phyloP scores from a whole-genome alignment of 1,140 invertebrate genomes.

The Drosophila parabipectinata region DNA sequence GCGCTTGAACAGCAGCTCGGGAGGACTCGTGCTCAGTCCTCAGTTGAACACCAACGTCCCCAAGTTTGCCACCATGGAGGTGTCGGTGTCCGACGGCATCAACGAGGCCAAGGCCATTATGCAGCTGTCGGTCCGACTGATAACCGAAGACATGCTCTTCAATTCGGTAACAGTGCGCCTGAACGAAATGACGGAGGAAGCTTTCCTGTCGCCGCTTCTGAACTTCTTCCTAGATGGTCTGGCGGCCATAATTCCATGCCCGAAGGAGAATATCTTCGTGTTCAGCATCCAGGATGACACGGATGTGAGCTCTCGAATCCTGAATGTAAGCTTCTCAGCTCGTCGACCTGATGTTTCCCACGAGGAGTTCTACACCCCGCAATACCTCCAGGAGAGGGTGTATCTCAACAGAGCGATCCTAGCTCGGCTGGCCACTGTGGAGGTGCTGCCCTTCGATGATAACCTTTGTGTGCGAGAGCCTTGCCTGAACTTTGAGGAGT shows the following conservation, averaged over 20 bases:
- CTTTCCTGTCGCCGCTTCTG: slow-evolving; percentile 95
- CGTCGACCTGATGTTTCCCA: slow-evolving; percentile 90
- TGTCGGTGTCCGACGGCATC: slow-evolving; percentile 95
- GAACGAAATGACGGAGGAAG: slow-evolving; percentile 96
- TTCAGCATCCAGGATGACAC: slow-evolving; percentile 97
- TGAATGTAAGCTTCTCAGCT: slow-evolving; percentile 98
- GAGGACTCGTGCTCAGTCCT: slow-evolving; percentile 94
- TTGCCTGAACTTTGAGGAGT: slow-evolving; percentile 98
- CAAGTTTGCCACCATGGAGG: slow-evolving; percentile 96
- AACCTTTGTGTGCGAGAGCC: slow-evolving; percentile 98
- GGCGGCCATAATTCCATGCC: slow-evolving; percentile 95
- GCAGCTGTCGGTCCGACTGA: slow-evolving; percentile 94
- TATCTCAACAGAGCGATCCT: slow-evolving; percentile 95
- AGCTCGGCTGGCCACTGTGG: slow-evolving; percentile 93
- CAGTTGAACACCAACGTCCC: slow-evolving; percentile 98
- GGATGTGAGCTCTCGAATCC: slow-evolving; percentile 92
- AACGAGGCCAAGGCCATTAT: slow-evolving; percentile 96
- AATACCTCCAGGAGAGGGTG: slow-evolving; percentile 96
- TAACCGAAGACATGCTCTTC: slow-evolving; percentile 97
- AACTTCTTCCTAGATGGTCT: slow-evolving; percentile 96
- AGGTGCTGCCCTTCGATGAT: slow-evolving; percentile 98
- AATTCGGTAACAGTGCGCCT: slow-evolving; percentile 97
- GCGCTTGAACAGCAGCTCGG: slow-evolving; percentile 92
- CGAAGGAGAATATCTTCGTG: slow-evolving; percentile 96
- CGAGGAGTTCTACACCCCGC: slow-evolving; percentile 93